Base-by-base conservation (phyloP, 2,797 vertebrate species). In the Pseudochaenichthys georgianus region DNA sequence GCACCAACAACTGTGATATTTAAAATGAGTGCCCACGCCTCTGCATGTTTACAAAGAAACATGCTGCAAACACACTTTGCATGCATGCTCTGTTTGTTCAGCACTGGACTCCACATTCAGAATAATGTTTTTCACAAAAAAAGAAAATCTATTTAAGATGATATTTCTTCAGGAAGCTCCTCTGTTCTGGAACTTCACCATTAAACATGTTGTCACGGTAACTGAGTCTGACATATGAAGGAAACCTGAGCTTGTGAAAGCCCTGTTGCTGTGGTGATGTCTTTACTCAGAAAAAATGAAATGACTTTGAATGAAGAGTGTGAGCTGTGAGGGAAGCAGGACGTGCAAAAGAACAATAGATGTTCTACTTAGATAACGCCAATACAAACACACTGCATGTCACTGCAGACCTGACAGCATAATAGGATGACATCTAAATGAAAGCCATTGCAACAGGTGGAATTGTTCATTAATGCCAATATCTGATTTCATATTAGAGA, bases 191-290 rank as follows among this genome's bases (percentile, higher is more conserved):
- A 89, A 81, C 81, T 73, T 89, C 67, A 54, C 58, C 5, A 6
- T 38, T 53, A 65, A 78, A 65, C 41, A 23, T 55, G 88, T 93
- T 90, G 84, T 83, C 91, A 91, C 3, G 75, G 90, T 79, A 92
- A 92, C 89, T 13, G 62, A 80, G 59, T 7, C 42, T 3, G 60
- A 73, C 63, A 83, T 86, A 82, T 66, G 64, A 73, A 81, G 71
- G 28, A 78, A 78, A 69, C 71, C 70, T 73, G 45, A 63, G 77
- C 73, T 69, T 70, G 38, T 61, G 72, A 43, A 58, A 45, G 67
- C 67, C 21, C 17, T 64, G 86, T 88, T 88, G 79, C 81, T 66
- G 77, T 84, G 80, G 84, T 62, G 71, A 90, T 62, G 53, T 48
- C 50, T 73, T 54, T 64, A 42, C 46, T 64, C 0, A 0, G 53